These are phyloP conservation scores for Chaetops frenatus DNA, from an alignment of 2,113 vertebrate genomes.

Conservation along the genomic window DNA sequence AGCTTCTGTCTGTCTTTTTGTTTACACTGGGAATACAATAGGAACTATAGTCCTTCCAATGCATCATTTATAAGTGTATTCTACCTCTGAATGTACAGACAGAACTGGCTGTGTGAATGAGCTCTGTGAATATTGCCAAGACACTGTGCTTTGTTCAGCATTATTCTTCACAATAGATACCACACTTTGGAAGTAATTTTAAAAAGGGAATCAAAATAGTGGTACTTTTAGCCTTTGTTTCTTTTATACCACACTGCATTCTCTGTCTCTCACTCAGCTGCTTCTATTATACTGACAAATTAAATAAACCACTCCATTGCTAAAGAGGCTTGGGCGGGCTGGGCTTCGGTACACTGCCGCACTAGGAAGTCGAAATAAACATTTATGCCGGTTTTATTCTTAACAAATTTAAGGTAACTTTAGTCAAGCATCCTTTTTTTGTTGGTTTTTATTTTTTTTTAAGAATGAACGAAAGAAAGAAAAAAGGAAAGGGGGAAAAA, in stretches of 20 bases:
- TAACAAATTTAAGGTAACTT: conserved; percentile 60
- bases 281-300: conserved; percentile 96
- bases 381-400: conserved; percentile 59
- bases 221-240: conserved; percentile 96
- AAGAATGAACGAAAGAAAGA: not conserved
- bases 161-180: conserved; percentile 95
- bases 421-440: conserved; percentile 1
- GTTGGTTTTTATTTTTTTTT: not conserved
- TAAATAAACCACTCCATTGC: conserved; percentile 96
- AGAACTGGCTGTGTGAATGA: conserved; percentile 85
- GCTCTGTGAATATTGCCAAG: conserved; percentile 93
- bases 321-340: conserved; percentile 79
- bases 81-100: conserved; percentile 88
- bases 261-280: conserved; percentile 90
- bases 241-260: conserved; percentile 84
- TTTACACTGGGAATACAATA: conserved; percentile 93
- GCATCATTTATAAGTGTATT: conserved; percentile 90
- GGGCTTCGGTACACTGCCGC: conserved; percentile 68
- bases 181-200: conserved; percentile 99
- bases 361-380: conserved; percentile 71
- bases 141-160: conserved; percentile 91
- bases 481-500: not conserved
- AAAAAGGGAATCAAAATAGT: conserved; percentile 99
- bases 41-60: conserved; percentile 85
- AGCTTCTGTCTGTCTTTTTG: conserved; percentile 89